phyloP scores from a whole-genome alignment of 2,797 vertebrate genomes.

The Simalia tracyae region DNA sequence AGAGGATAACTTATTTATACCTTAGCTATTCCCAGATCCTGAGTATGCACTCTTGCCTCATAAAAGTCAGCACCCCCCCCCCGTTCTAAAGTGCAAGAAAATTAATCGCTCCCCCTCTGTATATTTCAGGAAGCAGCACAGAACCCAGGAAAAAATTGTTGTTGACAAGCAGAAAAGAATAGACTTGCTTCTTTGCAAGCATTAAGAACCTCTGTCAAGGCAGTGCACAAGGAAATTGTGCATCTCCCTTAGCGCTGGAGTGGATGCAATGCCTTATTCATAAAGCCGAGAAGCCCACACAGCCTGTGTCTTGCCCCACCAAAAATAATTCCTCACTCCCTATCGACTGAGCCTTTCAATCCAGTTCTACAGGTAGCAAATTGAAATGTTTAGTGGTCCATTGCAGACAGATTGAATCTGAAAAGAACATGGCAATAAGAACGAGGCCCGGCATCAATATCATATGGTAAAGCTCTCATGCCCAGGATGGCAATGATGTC shows the following conservation, averaged over 20 bases:
- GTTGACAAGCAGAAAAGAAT: background rate
- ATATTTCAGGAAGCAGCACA: background rate
- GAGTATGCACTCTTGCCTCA: background rate
- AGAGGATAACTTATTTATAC: background rate
- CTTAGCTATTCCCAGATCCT: background rate
- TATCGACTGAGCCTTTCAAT: slow-evolving; percentile 69
- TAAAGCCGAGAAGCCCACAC: slow-evolving; percentile 44
- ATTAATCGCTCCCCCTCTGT: background rate
- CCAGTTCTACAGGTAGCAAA: slow-evolving; percentile 78
- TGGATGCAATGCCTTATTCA: slow-evolving; percentile 36
- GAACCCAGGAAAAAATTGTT: background rate
- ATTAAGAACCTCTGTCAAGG: slow-evolving; percentile 33
- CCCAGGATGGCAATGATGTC: slow-evolving; percentile 70
- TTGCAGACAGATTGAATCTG: slow-evolving; percentile 81
- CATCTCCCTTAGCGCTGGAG: slow-evolving; percentile 34
- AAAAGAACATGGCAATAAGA: slow-evolving; percentile 80
- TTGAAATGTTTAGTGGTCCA: slow-evolving; percentile 81
- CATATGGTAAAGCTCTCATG: slow-evolving; percentile 65
- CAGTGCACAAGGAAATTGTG: background rate
- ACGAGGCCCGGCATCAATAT: slow-evolving; percentile 73
- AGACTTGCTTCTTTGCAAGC: slow-evolving; percentile 29
- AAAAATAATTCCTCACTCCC: slow-evolving; percentile 62
- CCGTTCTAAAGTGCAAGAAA: background rate
- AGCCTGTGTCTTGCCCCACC: slow-evolving; percentile 26
- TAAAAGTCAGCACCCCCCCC: background rate